Base-by-base conservation (phyloP, 2,888 invertebrate genomes). In the Lomographa bimaculata region DNA sequence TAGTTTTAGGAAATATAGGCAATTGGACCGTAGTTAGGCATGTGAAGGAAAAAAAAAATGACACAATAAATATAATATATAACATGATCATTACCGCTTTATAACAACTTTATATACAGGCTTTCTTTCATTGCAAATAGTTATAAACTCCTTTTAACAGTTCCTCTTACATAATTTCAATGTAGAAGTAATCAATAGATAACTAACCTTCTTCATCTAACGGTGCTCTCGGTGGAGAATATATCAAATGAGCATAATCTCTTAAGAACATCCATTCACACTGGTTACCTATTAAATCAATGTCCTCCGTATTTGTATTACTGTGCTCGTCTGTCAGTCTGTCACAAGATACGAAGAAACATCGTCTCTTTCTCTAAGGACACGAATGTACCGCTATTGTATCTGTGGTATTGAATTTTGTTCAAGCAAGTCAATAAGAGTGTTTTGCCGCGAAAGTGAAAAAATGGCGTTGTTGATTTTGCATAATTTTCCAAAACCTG, bases 221-320 rank as follows among this genome's bases (percentile, higher is more conserved):
- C 41, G 43, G 40, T 30, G 7, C 16, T 5, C 19, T 16, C 21
- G 23, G 5, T 21, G 9, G 55, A 62, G 57, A 60, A 62, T 71
- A 62, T 56, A 67, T 71, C 69, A 71, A 71, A 70, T 59, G 57
- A 63, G 60, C 57, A 61, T 66, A 68, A 42, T 64, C 67, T 59
- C 47, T 49, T 46, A n/a, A 23, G 53, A 39, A 55, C 60, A 70
- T 70, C 67, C 65, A 78, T 77, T 77, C 76, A 68, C 74, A 61
- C 70, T 52, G 63, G 55, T 53, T 55, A 48, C 51, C 53, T 64
- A 65, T 65, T 83, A 83, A 81, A 83, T 83, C 83, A 83, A 71
- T 64, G 79, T 83, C 79, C 57, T 50, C 79, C 79, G 59, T 78
- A 76, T 77, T 78, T 67, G 78, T 65, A 67, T 64, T 63, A 55